Evolutionary conservation across 1,140 invertebrate species (phyloP).

Genomic region (Drosophila leontia): DNA sequence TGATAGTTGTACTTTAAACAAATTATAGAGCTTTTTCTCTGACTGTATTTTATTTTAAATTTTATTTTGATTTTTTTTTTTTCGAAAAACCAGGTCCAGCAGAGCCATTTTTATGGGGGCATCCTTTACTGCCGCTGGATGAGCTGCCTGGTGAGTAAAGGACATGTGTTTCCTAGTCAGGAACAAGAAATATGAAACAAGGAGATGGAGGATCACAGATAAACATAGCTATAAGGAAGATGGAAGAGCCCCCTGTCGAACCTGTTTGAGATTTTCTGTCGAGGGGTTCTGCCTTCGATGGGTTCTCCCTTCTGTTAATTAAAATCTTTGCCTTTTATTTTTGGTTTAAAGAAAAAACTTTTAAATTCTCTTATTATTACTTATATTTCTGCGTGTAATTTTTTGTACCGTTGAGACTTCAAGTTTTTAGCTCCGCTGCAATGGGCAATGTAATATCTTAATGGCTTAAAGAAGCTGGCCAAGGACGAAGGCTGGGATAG

Average conservation of each 20-base stretch:
- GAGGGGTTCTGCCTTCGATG: background rate
- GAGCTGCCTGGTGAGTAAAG: background rate
- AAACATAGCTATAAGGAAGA: background rate
- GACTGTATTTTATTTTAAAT: background rate
- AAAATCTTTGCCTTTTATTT: background rate
- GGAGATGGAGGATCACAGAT: background rate
- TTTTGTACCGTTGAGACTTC: background rate
- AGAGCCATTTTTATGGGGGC: background rate
- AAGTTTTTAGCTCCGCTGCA: constrained; percentile 17
- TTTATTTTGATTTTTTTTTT: too few relatives aligned
- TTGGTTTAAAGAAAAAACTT: background rate
- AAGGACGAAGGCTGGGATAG: constrained; percentile 5
- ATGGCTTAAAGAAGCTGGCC: constrained; percentile 37
- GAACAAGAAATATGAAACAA: background rate
- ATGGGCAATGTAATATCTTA: constrained; percentile 40
- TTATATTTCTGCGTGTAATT: background rate
- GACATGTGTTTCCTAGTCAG: constrained; percentile 34
- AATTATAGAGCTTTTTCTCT: accelerated
- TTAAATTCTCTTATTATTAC: background rate
- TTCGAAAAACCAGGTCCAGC: background rate
- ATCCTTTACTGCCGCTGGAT: constrained; percentile 4
- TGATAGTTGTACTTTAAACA: background rate
- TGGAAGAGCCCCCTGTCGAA: constrained; percentile 15
- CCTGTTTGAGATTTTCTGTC: constrained; percentile 8
- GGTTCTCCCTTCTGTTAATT: background rate